Evolutionary conservation across 2,888 invertebrate species (phyloP), one percentile per base, ranked within the genome.

Genomic region (Rhogogaster chlorosoma): DNA sequence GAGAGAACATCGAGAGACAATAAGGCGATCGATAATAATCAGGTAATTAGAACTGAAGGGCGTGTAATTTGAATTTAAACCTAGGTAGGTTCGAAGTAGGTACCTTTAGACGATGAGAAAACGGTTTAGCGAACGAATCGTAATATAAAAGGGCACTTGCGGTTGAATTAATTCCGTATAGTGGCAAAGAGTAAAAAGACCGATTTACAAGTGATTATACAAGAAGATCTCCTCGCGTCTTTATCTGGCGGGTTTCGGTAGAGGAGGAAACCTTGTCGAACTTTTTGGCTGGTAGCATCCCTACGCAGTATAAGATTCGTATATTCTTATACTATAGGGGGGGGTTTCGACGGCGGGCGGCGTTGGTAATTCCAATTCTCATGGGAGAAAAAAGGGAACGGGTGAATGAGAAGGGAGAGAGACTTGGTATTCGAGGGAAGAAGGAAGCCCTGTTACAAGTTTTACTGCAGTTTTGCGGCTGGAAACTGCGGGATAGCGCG

Each of bases 401-500:
- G 87, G 88, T 87, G 88, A 85, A 88, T 86, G 86, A 86, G 87
- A 70, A 86, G 87, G 89, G 90, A 90, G n/a, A 83, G 71, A 29
- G 85, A 38, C 89, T 32, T 15, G 53, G 70, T 5, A 77, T 18
- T 18, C 12, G 67, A 15, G 29, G 61, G 73, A 71, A 90, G 90
- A 90, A 91, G 93, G 91, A 92, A 92, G 93, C 92, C 92, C 93
- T 92, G 93, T 93, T 93, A 93, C 93, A 93, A 93, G 93, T 93
- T 93, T 93, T 93, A 93, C 93, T 93, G 93, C 93, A 93, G 93
- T 93, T 93, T 93, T 93, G 93, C 92, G 93, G 93, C 93, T 92
- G 90, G 92, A 92, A 93, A 94, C 91, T 91, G n/a, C n/a, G 92
- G 91, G 92, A 92, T 38, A 42, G 91, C 91, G 92, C 92, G 92